Evolutionary conservation across 2,113 vertebrate species (phyloP).

Genomic region (Rhadina sibilatrix): DNA sequence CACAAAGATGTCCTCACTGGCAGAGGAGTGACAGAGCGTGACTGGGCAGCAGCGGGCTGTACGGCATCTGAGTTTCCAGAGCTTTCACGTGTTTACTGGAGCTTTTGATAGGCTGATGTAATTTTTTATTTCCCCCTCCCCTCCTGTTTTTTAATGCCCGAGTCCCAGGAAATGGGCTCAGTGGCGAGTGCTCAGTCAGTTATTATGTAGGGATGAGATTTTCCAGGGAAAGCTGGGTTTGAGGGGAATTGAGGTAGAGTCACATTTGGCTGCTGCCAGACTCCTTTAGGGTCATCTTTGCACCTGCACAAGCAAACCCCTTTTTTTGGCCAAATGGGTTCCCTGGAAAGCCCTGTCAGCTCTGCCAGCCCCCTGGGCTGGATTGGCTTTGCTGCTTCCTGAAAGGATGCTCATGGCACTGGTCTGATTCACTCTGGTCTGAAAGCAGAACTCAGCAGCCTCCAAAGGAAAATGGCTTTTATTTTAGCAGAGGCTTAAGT

Average conservation of each 20-base stretch:
- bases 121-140: background rate
- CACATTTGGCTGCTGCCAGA: background rate
- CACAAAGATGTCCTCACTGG: accelerated
- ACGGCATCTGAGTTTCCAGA: background rate
- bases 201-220: background rate
- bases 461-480: background rate
- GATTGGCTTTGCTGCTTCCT: background rate
- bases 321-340: background rate
- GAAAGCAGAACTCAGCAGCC: background rate
- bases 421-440: accelerated
- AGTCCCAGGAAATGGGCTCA: background rate
- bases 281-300: background rate
- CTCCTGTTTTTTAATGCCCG: background rate
- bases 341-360: background rate
- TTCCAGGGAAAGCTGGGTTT: background rate
- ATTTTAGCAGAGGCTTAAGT: background rate
- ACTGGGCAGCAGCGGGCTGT: background rate
- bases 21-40: accelerated
- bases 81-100: background rate
- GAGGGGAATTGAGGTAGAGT: accelerated
- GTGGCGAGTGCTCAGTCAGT: accelerated
- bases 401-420: accelerated
- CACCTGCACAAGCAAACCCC: background rate
- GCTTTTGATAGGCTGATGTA: background rate
- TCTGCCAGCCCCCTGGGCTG: background rate